Evolutionary conservation across 2,888 invertebrate species (phyloP).

Genomic region (Pachymerium ferrugineum): DNA sequence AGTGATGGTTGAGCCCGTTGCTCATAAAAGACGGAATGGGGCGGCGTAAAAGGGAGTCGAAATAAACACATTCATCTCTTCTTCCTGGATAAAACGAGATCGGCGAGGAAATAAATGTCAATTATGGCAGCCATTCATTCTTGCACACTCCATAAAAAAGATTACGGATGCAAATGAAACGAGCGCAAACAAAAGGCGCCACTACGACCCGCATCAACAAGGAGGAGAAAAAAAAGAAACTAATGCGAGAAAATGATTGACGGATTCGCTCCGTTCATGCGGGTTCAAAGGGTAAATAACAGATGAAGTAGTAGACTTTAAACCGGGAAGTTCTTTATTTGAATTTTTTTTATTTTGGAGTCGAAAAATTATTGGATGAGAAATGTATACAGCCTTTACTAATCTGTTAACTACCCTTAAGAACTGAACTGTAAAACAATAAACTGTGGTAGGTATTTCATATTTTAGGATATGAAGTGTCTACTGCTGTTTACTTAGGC

Average conservation of each 20-base stretch:
- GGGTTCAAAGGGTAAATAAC: neutral
- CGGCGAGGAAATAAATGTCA: slow-evolving; percentile 27
- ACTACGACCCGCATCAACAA: neutral
- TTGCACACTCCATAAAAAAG: slow-evolving; percentile 26
- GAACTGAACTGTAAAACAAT: no score
- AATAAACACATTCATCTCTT: slow-evolving; percentile 30
- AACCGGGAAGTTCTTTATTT: no score
- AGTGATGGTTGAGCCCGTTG: neutral
- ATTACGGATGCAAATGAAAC: slow-evolving; percentile 29
- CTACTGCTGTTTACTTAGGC: no score
- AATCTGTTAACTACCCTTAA: no score
- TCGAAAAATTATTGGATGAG: no score
- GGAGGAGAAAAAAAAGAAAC: neutral
- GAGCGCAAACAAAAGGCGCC: slow-evolving; percentile 26
- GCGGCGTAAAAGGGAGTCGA: neutral
- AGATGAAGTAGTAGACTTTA: no score
- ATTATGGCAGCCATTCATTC: slow-evolving; percentile 19
- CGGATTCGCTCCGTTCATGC: no score
- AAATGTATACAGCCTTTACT: no score
- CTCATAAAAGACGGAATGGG: neutral
- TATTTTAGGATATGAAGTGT: no score
- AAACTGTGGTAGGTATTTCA: no score
- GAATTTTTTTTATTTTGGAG: no score
- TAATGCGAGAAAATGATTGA: neutral
- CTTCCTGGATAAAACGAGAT: slow-evolving; percentile 1